Evolutionary conservation across 1,140 invertebrate genomes (phyloP), one percentile per base, ranked within the genome.

Genomic region (Nylanderia fulva): DNA sequence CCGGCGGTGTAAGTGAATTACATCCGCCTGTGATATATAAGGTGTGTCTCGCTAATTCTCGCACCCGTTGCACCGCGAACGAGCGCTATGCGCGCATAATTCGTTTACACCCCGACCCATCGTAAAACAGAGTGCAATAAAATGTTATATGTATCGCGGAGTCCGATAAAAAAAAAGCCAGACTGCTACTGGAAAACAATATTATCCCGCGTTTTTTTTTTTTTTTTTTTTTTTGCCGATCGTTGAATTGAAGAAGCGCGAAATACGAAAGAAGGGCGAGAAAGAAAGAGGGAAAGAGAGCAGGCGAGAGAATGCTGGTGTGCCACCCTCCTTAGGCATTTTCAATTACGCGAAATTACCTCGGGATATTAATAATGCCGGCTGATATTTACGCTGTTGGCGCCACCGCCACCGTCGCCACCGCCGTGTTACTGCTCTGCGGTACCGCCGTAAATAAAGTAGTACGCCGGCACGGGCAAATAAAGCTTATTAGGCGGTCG

Each of bases 281-380:
- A 4, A 15, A 13, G 48, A 45, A 27, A 42, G 13, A n/a, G 56
- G 27, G 80, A 79, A 66, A 79, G 61, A 48, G 75, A 68, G 63
- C 24, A 29, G 68, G n/a, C 63, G 75, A 48, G 45, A 56, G 71
- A 76, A 88, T 80, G 58, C 72, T 36, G 24, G 75, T 63, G 85
- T 66, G 60, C 85, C 79, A 87, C 80, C 84, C 86, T 86, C 68
- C 88, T 90, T 90, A 88, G 90, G 86, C 63, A 91, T 89, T 91
- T 91, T 91, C 91, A 92, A 92, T 92, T 91, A 92, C 89, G 89
- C 79, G 56, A 90, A 92, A 92, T 91, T 91, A 91, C 90, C 77
- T 77, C 48, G 63, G 84, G 87, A 88, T 91, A 92, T 92, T 92
- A 91, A 92, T 92, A 92, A 91, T 90, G 80, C 86, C 54, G 61